phyloP scores from a whole-genome alignment of 1,140 invertebrate genomes.

The Drosophila lacteicornis region DNA sequence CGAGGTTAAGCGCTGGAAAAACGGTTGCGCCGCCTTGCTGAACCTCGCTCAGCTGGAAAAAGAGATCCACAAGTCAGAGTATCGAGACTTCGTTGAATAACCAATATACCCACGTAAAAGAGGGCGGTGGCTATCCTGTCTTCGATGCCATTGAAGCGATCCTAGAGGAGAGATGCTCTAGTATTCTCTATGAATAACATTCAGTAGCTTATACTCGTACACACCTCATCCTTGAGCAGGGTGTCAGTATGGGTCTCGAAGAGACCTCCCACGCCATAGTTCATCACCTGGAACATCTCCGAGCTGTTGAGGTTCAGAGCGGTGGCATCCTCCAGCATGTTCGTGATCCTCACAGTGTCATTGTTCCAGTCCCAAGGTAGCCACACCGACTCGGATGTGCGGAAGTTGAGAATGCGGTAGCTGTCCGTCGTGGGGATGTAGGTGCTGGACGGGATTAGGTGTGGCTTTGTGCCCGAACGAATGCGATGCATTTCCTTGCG shows the following conservation, averaged over 20 bases:
- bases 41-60: constrained; percentile 94
- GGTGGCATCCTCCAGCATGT: constrained; percentile 6
- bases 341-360: not conserved
- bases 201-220: not conserved
- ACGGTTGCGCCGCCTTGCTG: constrained; percentile 97
- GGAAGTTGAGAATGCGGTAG: not conserved
- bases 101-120: constrained; percentile 6
- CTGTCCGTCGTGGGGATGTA: fast-evolving
- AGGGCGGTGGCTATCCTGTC: constrained; percentile 26
- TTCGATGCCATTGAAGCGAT: not conserved
- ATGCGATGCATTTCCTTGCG: not conserved
- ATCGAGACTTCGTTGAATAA: not conserved
- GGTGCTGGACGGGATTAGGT: not conserved
- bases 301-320: constrained; percentile 8
- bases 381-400: constrained; percentile 34
- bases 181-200: fast-evolving
- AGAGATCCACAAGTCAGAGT: too few relatives aligned
- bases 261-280: constrained; percentile 28
- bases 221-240: not conserved
- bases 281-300: constrained; percentile 24
- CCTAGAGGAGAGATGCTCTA: not conserved
- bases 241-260: constrained; percentile 4
- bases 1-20: constrained; percentile 92
- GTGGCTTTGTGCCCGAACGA: not conserved
- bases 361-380: not conserved